phyloP scores from a whole-genome alignment of 2,888 invertebrate genomes.

The Stenchaetothrips biformis region DNA sequence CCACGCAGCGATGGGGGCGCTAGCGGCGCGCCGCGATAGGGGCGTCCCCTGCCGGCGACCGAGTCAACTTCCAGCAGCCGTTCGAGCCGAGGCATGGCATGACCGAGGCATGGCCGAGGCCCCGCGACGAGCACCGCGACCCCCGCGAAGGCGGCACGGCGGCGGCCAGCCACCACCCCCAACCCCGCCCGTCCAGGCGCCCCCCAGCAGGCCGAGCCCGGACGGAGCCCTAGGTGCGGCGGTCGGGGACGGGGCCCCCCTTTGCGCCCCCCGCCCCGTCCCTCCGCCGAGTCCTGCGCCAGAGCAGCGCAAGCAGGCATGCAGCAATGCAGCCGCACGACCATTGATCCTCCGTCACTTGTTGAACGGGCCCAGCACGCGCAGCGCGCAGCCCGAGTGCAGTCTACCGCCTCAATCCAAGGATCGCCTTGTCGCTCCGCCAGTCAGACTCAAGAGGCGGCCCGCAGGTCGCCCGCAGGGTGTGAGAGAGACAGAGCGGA shows the following conservation, averaged over 20 bases:
- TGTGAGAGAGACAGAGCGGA: neutral
- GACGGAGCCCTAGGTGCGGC: neutral
- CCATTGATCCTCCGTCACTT: neutral
- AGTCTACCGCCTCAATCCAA: neutral
- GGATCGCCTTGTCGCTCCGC: neutral
- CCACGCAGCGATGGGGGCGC: no score
- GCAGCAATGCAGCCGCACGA: no score
- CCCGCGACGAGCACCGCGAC: neutral
- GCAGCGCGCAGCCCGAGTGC: neutral
- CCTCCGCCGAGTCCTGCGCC: neutral
- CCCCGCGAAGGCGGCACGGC: neutral
- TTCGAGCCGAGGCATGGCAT: neutral
- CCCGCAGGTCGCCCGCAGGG: neutral
- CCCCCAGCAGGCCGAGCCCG: neutral
- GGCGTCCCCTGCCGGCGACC: neutral
- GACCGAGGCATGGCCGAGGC: neutral
- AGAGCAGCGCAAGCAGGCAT: no score
- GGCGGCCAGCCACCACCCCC: neutral
- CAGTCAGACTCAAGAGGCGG: no score
- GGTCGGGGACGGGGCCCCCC: neutral
- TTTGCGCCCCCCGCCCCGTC: neutral
- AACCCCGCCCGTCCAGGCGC: neutral
- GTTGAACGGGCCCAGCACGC: neutral
- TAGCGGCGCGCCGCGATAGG: neutral
- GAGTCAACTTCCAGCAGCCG: neutral